Conservation (phyloP, 2,113 vertebrate genomes). For the Proteles cristata region DNA sequence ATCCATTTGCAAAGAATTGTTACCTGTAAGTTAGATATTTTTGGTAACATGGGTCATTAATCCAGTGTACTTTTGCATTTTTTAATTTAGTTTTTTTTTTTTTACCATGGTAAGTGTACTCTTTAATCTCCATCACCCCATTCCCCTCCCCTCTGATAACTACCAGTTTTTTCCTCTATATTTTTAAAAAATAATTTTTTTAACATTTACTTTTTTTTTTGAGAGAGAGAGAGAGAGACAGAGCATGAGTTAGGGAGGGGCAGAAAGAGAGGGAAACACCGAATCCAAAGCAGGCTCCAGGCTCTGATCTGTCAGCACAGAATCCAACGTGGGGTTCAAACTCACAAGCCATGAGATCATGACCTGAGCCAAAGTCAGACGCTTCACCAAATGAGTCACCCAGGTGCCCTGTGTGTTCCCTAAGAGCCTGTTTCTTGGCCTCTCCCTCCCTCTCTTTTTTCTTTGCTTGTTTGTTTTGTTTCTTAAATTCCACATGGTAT, state of each 20-base stretch:
- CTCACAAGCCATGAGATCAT: no score
- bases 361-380: no score
- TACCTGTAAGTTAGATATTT: not conserved
- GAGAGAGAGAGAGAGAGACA: no score
- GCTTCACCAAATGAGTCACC: no score
- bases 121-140: not conserved
- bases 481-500: not conserved
- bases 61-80: not conserved
- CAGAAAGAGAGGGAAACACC: no score
- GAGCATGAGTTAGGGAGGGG: no score
- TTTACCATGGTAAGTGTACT: not conserved
- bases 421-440: not conserved
- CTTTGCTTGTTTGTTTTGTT: not conserved
- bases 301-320: no score
- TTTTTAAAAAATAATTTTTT: no score
- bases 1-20: conserved; percentile 2
- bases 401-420: not conserved
- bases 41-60: not conserved
- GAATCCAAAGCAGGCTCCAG: no score
- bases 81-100: not conserved
- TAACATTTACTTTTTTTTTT: no score
- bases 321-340: rapidly evolving
- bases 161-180: not conserved
- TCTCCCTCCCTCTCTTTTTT: not conserved
- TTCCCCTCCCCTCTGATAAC: not conserved